Evolutionary conservation across 1,140 invertebrate species (phyloP).

Genomic region (Nylanderia fulva): DNA sequence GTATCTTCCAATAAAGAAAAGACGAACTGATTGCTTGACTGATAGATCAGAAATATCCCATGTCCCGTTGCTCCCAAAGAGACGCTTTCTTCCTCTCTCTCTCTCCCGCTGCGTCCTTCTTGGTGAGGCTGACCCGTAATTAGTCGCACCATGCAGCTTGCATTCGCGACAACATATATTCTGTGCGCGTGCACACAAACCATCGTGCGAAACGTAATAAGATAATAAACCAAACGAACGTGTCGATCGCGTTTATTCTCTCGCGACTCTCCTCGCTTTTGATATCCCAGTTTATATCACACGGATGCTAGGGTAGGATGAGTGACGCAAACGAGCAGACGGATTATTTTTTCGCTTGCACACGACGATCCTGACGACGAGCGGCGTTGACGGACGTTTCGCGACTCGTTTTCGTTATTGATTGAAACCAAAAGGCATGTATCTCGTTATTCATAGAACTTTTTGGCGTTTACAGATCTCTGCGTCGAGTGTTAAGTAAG

Average conservation of each 20-base stretch:
- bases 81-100: constrained; percentile 41
- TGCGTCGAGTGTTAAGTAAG: neutral
- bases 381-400: constrained; percentile 47
- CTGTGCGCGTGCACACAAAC: neutral
- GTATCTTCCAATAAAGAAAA: constrained; percentile 13
- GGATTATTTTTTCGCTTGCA: constrained; percentile 56
- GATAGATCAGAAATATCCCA: constrained; percentile 45
- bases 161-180: constrained; percentile 9
- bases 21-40: constrained; percentile 33
- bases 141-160: constrained; percentile 44
- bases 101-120: constrained; percentile 48
- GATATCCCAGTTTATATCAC: constrained; percentile 29
- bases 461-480: neutral
- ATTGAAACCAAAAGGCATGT: constrained; percentile 52
- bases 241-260: constrained; percentile 46
- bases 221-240: constrained; percentile 57
- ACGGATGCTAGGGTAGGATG: constrained; percentile 18
- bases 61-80: constrained; percentile 26
- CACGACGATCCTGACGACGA: constrained; percentile 23
- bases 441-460: constrained; percentile 39
- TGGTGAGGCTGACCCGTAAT: constrained; percentile 53
- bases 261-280: constrained; percentile 24
- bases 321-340: constrained; percentile 56
- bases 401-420: constrained; percentile 33
- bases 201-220: constrained; percentile 60